Percentiles rank a stretch among this genome's conserved stretches.
Conservation (phyloP, 2,888 invertebrate species). For the Campoletis raptor region DNA sequence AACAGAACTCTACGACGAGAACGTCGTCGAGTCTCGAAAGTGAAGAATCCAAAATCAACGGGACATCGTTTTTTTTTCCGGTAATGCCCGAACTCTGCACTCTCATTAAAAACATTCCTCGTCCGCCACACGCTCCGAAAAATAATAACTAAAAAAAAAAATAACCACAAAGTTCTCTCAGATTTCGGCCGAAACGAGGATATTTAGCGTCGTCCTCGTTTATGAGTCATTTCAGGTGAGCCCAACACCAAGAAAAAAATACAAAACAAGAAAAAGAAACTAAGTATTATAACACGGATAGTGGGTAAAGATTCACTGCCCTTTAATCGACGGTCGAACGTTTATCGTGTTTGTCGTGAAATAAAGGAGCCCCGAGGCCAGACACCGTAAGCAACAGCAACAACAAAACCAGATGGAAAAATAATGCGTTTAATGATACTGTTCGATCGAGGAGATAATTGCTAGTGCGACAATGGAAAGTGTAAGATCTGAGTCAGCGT, state of each 20-base stretch:
- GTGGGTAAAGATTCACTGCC: constrained; percentile 71
- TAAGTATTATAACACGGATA: constrained; percentile 57
- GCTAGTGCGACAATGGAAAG: constrained; percentile 10
- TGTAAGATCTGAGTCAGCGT: neutral
- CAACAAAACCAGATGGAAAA: constrained; percentile 62
- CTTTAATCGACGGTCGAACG: constrained; percentile 70
- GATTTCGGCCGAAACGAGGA: constrained; percentile 18
- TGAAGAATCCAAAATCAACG: constrained; percentile 19
- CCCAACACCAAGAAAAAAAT: constrained; percentile 24
- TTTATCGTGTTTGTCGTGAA: constrained; percentile 65
- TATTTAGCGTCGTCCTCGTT: constrained; percentile 48
- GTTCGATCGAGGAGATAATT: constrained; percentile 12
- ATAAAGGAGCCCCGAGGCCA: constrained; percentile 63
- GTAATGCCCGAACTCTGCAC: neutral
- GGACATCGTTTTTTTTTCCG: constrained; percentile 21
- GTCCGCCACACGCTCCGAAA: constrained; percentile 62
- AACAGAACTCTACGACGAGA: neutral
- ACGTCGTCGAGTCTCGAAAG: constrained; percentile 45
- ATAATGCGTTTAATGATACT: constrained; percentile 43
- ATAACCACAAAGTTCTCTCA: constrained; percentile 49
- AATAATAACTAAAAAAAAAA: constrained; percentile 56
- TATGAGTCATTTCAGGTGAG: constrained; percentile 47
- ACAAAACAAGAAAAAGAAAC: constrained; percentile 31
- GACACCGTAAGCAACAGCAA: constrained; percentile 40
- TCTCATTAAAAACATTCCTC: constrained; percentile 48